Conservation (phyloP, 2,113 vertebrate genomes). For the Syngnathus typhle region DNA sequence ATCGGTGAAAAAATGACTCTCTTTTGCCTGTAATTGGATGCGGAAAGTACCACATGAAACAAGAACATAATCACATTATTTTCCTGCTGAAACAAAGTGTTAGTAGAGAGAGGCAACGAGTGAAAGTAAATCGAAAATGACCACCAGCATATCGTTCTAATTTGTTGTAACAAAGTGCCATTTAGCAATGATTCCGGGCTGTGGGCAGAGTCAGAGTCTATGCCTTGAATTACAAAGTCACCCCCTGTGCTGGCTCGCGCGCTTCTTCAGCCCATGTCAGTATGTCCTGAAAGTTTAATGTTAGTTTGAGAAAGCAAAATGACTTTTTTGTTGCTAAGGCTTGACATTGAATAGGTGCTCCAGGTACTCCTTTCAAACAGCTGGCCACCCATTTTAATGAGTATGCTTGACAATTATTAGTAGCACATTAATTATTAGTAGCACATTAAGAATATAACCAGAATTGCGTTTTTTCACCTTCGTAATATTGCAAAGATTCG, state of each 20-base stretch:
- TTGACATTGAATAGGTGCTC: constrained; percentile 46
- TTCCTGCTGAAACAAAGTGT: constrained; percentile 33
- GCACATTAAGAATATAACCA: too few relatives aligned
- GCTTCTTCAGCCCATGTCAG: constrained; percentile 6
- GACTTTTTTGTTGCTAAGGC: constrained; percentile 19
- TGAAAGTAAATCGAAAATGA: constrained; percentile 46
- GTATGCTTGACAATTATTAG: constrained; percentile 47
- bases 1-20: constrained; percentile 69
- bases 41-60: constrained; percentile 41
- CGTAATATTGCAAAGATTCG: too few relatives aligned
- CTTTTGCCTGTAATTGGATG: constrained; percentile 60
- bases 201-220: constrained; percentile 28
- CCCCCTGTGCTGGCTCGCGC: constrained; percentile 9
- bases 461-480: too few relatives aligned
- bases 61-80: constrained; percentile 5
- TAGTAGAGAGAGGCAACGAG: constrained; percentile 24
- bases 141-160: constrained; percentile 42
- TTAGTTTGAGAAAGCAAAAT: constrained; percentile 9
- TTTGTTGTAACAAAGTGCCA: constrained; percentile 52
- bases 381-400: constrained; percentile 53
- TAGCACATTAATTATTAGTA: too few relatives aligned
- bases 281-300: constrained; percentile 1
- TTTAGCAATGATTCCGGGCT: constrained; percentile 35
- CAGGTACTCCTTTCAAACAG: constrained; percentile 49
- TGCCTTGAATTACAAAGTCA: constrained; percentile 30